These are phyloP conservation scores for Enteromius thamalakanensis DNA, from an alignment of 2,797 vertebrate species.

Conservation along the genomic window DNA sequence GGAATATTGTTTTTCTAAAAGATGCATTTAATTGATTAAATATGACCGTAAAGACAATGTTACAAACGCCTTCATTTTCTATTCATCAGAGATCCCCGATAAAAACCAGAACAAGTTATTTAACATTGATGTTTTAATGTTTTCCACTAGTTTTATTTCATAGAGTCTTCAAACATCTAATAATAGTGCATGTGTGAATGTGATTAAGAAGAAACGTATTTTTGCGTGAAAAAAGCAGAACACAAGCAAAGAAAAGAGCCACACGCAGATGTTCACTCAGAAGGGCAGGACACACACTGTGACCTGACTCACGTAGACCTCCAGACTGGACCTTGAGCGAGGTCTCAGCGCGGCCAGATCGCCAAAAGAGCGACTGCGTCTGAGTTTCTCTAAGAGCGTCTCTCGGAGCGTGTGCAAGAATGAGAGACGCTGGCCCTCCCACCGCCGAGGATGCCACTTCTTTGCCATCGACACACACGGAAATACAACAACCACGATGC, in stretches of 20 bases:
- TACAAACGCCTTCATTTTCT: neutral
- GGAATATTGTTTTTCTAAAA: neutral
- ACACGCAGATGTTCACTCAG: slow-evolving; percentile 36
- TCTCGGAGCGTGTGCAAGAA: slow-evolving; percentile 93
- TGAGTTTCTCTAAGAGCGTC: slow-evolving; percentile 94
- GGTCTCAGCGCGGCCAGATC: slow-evolving; percentile 93
- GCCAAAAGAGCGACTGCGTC: slow-evolving; percentile 93
- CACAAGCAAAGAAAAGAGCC: slow-evolving; percentile 28
- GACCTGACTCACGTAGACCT: slow-evolving; percentile 93
- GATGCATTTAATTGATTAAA: neutral
- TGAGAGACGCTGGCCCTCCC: slow-evolving; percentile 86
- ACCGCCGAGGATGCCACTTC: slow-evolving; percentile 87
- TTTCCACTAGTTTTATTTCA: neutral
- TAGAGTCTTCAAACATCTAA: neutral
- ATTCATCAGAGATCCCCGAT: neutral
- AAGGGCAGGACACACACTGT: slow-evolving; percentile 48
- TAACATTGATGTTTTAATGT: neutral
- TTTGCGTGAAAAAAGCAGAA: neutral
- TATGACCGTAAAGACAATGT: neutral
- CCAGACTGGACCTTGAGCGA: slow-evolving; percentile 90
- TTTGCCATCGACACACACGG: slow-evolving; percentile 69
- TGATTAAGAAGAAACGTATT: neutral
- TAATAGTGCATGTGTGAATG: neutral
- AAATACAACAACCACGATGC: slow-evolving; percentile 55
- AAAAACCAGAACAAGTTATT: neutral